Percentiles rank a stretch among this genome's conserved stretches.
Conservation (phyloP, 2,888 invertebrate genomes). For the Merodon equestris region DNA sequence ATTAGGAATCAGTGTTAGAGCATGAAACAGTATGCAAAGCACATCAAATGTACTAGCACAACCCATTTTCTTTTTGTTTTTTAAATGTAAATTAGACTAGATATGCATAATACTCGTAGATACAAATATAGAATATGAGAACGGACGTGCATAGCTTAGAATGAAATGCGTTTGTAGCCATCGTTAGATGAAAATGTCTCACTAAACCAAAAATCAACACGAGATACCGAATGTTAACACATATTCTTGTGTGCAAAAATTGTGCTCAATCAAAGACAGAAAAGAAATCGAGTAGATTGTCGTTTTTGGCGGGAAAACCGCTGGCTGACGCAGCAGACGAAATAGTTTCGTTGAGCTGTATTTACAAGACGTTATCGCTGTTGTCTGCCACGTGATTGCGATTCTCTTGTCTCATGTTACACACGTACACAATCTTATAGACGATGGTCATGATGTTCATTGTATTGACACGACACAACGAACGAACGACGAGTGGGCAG, state of each 20-base stretch:
- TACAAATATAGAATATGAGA: no score
- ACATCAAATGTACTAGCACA: conserved; percentile 67
- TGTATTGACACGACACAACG: conserved; percentile 23
- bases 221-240: conserved; percentile 44
- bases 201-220: conserved; percentile 15
- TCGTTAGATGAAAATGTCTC: not conserved
- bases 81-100: conserved; percentile 36
- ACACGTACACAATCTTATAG: no score
- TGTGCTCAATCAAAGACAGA: conserved; percentile 38
- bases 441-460: no score
- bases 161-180: no score
- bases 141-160: no score
- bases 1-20: conserved; percentile 12
- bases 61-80: conserved; percentile 38
- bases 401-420: no score
- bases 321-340: conserved; percentile 22
- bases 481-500: conserved; percentile 43
- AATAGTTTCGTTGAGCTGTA: conserved; percentile 52
- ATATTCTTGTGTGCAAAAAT: not conserved
- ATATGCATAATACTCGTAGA: no score
- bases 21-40: conserved; percentile 59
- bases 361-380: conserved; percentile 56
- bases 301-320: conserved; percentile 53
- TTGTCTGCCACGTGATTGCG: conserved; percentile 52
- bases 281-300: conserved; percentile 2